A percentile compares a stretch with the other conserved stretches of the same genome.
phyloP scores from a whole-genome alignment of 2,113 vertebrate species.

The Cranoglanis bouderius region DNA sequence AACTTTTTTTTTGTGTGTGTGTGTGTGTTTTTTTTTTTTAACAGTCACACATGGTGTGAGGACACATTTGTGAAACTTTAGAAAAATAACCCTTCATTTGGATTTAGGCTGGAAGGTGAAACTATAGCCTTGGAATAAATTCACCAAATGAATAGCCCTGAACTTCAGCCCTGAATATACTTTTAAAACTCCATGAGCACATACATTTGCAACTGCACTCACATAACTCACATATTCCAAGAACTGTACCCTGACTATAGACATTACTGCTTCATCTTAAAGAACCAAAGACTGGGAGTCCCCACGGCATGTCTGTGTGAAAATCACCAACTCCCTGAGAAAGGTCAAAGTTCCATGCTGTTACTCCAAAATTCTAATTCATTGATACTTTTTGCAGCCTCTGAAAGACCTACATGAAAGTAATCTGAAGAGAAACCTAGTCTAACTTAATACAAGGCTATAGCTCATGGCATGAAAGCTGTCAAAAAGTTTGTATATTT shows the following conservation, averaged over 20 bases:
- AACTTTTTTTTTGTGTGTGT: too few species aligned
- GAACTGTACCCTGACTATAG: neutral
- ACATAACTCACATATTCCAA: neutral
- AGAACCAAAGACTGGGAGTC: neutral
- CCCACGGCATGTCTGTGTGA: conserved; percentile 39
- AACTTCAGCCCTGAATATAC: neutral
- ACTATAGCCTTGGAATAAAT: neutral
- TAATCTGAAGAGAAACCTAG: neutral
- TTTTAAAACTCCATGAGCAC: neutral
- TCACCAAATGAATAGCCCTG: neutral
- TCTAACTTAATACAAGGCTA: neutral
- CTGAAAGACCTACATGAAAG: conserved; percentile 5
- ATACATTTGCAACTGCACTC: neutral
- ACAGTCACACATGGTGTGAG: neutral
- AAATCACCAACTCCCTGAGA: conserved; percentile 43
- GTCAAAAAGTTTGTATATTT: neutral
- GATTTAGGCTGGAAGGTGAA: neutral
- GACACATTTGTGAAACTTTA: neutral
- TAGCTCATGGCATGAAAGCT: conserved; percentile 46
- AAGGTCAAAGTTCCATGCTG: conserved; percentile 42
- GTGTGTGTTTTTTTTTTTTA: neutral
- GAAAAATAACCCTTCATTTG: neutral
- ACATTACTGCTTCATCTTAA: conserved; percentile 12
- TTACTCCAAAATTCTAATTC: conserved; percentile 16
- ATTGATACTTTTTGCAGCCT: neutral